Evolutionary conservation across 2,888 invertebrate species (phyloP).

Genomic region (Palloptera scutellata): DNA sequence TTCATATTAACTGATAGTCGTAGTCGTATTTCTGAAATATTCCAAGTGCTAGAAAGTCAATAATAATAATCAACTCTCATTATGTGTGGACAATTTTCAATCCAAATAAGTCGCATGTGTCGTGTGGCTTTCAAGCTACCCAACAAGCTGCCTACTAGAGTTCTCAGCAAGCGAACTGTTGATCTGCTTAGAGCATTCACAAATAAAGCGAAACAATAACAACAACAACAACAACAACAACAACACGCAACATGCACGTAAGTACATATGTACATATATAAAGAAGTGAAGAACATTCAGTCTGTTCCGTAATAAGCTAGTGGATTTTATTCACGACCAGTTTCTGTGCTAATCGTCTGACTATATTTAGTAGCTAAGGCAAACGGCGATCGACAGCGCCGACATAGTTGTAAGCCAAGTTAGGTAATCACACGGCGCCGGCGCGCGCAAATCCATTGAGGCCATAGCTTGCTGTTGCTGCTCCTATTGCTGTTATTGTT

Average conservation of each 20-base stretch:
- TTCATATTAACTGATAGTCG: no score
- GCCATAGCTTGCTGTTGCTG: slow-evolving; percentile 26
- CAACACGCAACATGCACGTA: slow-evolving; percentile 1
- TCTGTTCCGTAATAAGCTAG: background rate
- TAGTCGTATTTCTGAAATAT: no score
- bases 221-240: slow-evolving; percentile 2
- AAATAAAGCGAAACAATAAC: background rate
- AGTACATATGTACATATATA: background rate
- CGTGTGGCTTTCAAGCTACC: slow-evolving; percentile 21
- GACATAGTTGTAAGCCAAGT: slow-evolving; percentile 29
- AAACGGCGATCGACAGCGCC: slow-evolving; percentile 9
- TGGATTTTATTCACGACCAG: slow-evolving; percentile 22
- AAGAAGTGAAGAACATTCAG: no score
- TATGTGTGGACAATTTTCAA: no score
- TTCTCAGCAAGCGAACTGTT: slow-evolving; percentile 20
- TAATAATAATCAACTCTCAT: no score
- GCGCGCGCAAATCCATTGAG: slow-evolving; percentile 25
- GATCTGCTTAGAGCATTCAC: background rate
- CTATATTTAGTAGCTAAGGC: slow-evolving; percentile 23
- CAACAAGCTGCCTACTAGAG: slow-evolving; percentile 18
- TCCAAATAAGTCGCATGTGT: background rate
- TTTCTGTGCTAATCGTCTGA: slow-evolving; percentile 26
- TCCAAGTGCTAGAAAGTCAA: no score
- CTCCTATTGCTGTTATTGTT: background rate
- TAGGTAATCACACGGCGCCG: slow-evolving; percentile 35